Evolutionary conservation across 2,888 invertebrate genomes (phyloP), one percentile per base, ranked within the genome.

Genomic region (Xanthorhoe spadicearia): DNA sequence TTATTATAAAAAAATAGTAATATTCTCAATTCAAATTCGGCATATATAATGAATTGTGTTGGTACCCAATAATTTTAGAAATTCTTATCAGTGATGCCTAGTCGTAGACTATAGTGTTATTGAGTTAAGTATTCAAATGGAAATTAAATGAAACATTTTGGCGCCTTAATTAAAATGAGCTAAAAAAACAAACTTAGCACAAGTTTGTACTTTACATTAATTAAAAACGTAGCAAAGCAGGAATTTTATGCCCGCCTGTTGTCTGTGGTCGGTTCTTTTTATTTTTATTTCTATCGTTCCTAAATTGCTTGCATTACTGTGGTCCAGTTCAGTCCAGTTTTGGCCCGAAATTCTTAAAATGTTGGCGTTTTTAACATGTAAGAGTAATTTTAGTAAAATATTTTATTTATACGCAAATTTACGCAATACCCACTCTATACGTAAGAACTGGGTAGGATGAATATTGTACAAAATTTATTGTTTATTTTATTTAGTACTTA

Each of bases 251-350:
- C 49, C 46, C 56, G 60, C 35, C 56, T 63, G 62, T 55, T 62
- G 56, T 61, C 38, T 61, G 59, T 52, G 63, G 60, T 56, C 35
- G 32, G 55, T 66, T 66, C 59, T 56, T 67, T 50, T 64, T 62
- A 49, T 64, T 57, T 61, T 60, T 61, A 52, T 64, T 68, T 66
- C 60, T 63, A 67, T 62, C 53, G 51, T 66, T 58, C 66, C 55
- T 59, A 51, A 62, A 62, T 62, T 57, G 56, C 57, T 68, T 64
- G 63, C 63, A 63, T 68, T 66, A 23, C 59, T 59, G 51, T 18
- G 51, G 50, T 43, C 18, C 38, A 59, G 50, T 43, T n/a, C 38
- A 59, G 38, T 43, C n/a, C 51, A 51, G 43, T 43, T 59, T 43
- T n/a, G 23, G 38, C 6, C n/a, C 15, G 43, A 19, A 59, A 59